Evolutionary conservation across 2,888 invertebrate genomes (phyloP).

Genomic region (Oligia latruncula): DNA sequence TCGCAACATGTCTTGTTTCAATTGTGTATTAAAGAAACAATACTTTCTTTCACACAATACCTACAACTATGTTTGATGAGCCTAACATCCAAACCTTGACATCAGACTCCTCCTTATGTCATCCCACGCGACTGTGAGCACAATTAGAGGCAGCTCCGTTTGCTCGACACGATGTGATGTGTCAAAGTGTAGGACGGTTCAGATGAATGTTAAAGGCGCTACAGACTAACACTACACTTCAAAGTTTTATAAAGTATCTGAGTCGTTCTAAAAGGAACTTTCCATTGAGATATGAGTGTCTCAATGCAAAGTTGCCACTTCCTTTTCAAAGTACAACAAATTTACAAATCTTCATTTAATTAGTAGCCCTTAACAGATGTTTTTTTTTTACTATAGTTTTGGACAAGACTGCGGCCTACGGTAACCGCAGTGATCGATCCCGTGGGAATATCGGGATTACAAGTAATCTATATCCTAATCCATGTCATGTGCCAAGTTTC

Average conservation of each 20-base stretch:
- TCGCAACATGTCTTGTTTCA: not conserved
- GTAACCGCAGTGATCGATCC: not conserved
- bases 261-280: not conserved
- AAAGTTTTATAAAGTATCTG: no score
- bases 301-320: not conserved
- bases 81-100: conserved; percentile 11
- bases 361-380: no score
- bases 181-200: conserved; percentile 24
- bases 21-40: not conserved
- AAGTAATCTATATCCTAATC: not conserved
- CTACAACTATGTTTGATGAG: not conserved
- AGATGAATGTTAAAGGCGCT: not conserved
- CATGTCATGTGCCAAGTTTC: not conserved
- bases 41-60: not conserved
- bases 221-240: not conserved
- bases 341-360: not conserved
- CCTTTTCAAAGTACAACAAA: not conserved
- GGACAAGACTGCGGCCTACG: not conserved
- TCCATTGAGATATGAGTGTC: not conserved
- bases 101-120: conserved; percentile 12
- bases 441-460: not conserved
- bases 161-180: conserved; percentile 22
- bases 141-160: conserved; percentile 21
- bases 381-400: not conserved
- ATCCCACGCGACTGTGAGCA: conserved; percentile 5